These are phyloP conservation scores for Tortricodes alternella DNA, from an alignment of 2,888 invertebrate genomes.

Conservation along the genomic window DNA sequence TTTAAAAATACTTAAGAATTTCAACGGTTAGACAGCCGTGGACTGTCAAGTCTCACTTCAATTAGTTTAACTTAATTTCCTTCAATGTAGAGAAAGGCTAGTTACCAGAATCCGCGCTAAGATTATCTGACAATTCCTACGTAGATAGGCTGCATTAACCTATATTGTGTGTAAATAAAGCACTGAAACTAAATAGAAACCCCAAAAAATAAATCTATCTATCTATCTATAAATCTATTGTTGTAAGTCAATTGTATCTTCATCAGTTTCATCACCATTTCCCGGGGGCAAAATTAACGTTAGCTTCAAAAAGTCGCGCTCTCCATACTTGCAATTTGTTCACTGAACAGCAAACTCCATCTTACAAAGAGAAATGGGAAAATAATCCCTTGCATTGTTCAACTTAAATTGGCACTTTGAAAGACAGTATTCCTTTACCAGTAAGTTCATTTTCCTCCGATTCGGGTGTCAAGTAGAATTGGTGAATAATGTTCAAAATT, in stretches of 20 bases:
- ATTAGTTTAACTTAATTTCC: too few species aligned
- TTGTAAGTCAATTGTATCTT: background rate
- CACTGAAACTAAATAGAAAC: too few species aligned
- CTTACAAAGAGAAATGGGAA: slow-evolving; percentile 15
- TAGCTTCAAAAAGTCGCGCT: background rate
- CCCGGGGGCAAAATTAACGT: background rate
- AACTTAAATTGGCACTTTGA: background rate
- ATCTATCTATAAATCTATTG: too few species aligned
- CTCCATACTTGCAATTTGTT: slow-evolving; percentile 10
- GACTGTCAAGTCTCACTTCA: too few species aligned
- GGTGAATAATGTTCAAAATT: slow-evolving; percentile 8
- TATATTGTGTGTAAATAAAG: too few species aligned
- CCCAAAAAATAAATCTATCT: too few species aligned
- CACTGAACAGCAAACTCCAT: slow-evolving; percentile 9
- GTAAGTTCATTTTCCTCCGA: background rate
- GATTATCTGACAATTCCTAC: too few species aligned
- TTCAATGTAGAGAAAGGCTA: too few species aligned
- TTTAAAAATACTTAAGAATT: too few species aligned
- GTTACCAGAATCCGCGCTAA: too few species aligned
- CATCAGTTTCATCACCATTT: background rate
- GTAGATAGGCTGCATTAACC: too few species aligned
- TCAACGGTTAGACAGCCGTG: too few species aligned
- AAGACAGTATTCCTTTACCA: background rate
- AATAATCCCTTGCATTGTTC: background rate
- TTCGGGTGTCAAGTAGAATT: background rate